phyloP scores from a whole-genome alignment of 2,797 vertebrate genomes.

The Emydoidea blandingii region DNA sequence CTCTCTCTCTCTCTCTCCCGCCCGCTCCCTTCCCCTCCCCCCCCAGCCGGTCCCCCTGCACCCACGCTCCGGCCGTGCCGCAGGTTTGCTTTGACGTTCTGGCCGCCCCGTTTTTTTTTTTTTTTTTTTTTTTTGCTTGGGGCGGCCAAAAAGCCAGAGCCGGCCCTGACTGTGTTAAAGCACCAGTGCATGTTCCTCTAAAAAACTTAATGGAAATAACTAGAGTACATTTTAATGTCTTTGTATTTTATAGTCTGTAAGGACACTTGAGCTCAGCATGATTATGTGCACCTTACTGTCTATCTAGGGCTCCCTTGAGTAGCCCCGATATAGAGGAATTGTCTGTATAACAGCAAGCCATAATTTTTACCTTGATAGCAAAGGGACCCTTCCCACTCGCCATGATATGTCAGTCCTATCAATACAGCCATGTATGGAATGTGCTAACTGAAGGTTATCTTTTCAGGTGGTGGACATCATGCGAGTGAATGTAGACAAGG shows the following conservation, averaged over 20 bases:
- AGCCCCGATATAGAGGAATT: neutral
- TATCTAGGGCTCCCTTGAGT: neutral
- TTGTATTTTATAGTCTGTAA: neutral
- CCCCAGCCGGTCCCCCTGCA: no score
- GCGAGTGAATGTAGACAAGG: slow-evolving; percentile 82
- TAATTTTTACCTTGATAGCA: neutral
- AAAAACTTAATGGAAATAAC: neutral
- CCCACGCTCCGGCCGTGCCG: no score
- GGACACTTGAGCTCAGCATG: neutral
- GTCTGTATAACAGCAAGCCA: neutral
- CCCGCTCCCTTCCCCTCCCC: no score
- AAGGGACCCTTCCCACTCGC: neutral
- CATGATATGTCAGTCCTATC: neutral
- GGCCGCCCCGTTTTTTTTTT: no score
- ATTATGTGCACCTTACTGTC: neutral
- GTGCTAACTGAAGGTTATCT: neutral
- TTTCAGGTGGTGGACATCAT: slow-evolving; percentile 82
- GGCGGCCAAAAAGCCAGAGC: no score
- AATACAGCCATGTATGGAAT: neutral
- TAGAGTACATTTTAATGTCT: rapidly evolving
- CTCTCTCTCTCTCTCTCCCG: no score
- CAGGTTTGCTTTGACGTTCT: no score
- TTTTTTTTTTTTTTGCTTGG: no score
- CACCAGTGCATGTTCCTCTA: neutral
- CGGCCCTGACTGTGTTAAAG: neutral